phyloP scores from a whole-genome alignment of 2,797 vertebrate genomes.

The Trematomus bernacchii region DNA sequence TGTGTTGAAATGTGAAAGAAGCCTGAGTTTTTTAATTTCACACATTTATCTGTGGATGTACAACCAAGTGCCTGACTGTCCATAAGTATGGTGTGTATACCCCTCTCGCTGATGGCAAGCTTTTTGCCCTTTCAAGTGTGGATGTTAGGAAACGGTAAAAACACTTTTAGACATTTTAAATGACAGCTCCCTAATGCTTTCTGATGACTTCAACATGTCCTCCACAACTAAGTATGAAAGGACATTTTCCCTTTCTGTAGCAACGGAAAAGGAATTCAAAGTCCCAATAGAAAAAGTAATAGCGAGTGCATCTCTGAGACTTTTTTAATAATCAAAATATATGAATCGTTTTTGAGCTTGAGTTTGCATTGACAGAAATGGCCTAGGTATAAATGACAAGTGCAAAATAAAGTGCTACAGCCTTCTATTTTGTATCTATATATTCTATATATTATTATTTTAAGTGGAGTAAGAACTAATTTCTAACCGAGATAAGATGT shows the following conservation, averaged over 20 bases:
- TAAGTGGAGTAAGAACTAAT: not conserved
- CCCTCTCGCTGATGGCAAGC: not conserved
- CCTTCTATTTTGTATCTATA: not conserved
- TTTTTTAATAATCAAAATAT: conserved; percentile 17
- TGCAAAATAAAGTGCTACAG: not conserved
- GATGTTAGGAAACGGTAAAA: not conserved
- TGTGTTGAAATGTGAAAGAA: not conserved
- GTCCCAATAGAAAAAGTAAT: not conserved
- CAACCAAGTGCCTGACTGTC: not conserved
- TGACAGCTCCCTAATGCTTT: not conserved
- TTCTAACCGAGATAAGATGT: conserved; percentile 28
- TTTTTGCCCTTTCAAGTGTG: not conserved
- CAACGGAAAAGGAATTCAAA: not conserved
- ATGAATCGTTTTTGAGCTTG: conserved; percentile 25
- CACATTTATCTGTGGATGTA: not conserved
- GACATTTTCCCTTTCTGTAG: not conserved
- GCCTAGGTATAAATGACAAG: conserved; percentile 7
- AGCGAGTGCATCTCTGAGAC: conserved; percentile 4
- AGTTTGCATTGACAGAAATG: conserved; percentile 9
- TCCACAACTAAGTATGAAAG: not conserved
- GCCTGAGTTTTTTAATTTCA: not conserved
- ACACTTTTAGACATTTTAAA: not conserved
- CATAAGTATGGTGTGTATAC: not conserved
- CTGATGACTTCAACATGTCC: not conserved
- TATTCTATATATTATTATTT: no score